phyloP scores from a whole-genome alignment of 2,113 vertebrate genomes.

The Lethenteron reissneri region DNA sequence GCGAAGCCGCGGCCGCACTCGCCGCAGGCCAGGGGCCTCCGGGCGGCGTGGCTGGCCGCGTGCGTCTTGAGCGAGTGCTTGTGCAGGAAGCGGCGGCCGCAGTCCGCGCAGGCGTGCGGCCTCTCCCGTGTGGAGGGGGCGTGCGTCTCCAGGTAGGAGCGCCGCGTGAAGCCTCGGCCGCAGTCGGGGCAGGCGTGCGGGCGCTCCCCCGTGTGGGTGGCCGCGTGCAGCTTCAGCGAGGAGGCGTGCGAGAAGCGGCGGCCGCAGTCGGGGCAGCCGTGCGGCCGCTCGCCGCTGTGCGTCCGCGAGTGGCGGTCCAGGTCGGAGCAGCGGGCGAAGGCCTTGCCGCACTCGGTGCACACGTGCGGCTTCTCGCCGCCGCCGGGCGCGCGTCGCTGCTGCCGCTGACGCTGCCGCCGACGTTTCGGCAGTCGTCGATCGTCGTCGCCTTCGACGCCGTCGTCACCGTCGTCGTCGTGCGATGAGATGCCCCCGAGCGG shows the following conservation, averaged over 20 bases:
- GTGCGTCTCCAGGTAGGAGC: constrained; percentile 61
- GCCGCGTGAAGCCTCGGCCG: constrained; percentile 47
- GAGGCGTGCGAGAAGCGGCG: not conserved
- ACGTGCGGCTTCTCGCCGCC: not conserved
- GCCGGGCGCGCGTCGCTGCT: not conserved
- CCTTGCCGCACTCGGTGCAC: not conserved
- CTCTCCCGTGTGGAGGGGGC: constrained; percentile 54
- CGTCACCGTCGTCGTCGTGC: too few species aligned
- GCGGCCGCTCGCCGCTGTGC: not conserved
- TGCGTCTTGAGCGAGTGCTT: constrained; percentile 17
- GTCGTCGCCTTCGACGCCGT: too few species aligned
- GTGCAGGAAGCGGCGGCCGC: constrained; percentile 29
- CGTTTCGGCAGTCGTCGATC: too few species aligned
- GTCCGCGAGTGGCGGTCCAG: not conserved
- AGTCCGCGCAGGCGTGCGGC: constrained; percentile 64
- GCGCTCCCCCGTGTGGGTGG: constrained; percentile 69
- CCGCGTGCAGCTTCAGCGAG: constrained; percentile 31
- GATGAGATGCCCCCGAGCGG: too few species aligned
- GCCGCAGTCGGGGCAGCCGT: not conserved
- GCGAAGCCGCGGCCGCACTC: not conserved
- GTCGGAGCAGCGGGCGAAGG: not conserved
- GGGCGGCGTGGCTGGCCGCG: not conserved
- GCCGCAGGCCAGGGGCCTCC: not conserved
- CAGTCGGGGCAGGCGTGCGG: constrained; percentile 54
- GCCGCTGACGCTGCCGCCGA: not conserved